A percentile compares a stretch with the other conserved stretches of the same genome.
Evolutionary conservation across 2,888 invertebrate species (phyloP).

Genomic region (Marronus borbonicus): DNA sequence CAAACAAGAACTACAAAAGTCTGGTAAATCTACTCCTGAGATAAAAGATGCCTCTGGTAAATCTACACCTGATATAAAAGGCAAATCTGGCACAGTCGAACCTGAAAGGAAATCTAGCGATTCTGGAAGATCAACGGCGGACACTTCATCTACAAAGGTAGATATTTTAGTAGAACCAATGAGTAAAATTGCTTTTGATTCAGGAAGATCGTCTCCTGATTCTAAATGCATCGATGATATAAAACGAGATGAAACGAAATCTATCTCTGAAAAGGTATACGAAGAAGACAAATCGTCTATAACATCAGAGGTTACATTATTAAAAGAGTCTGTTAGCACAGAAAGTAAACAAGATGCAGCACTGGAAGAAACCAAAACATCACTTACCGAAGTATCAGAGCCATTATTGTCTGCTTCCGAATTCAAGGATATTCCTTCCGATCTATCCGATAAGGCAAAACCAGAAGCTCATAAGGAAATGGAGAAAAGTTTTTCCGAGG

Average conservation of each 20-base stretch:
- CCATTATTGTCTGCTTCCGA: constrained; percentile 1
- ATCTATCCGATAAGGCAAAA: constrained; percentile 40
- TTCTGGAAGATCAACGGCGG: constrained; percentile 51
- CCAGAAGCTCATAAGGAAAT: neutral
- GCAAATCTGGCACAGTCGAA: neutral
- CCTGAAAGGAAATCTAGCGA: constrained; percentile 38
- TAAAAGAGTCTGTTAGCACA: neutral
- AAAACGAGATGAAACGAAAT: constrained; percentile 39
- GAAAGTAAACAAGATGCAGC: neutral
- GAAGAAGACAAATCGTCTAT: constrained; percentile 19
- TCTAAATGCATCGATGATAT: constrained; percentile 47
- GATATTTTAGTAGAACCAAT: constrained; percentile 47
- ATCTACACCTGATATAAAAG: constrained; percentile 29
- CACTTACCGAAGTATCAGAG: constrained; percentile 24
- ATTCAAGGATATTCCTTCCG: constrained; percentile 41
- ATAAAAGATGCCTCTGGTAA: neutral
- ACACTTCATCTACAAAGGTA: constrained; percentile 45
- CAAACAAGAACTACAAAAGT: constrained; percentile 34
- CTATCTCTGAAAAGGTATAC: constrained; percentile 13
- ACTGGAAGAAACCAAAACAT: neutral
- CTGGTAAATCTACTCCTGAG: constrained; percentile 52
- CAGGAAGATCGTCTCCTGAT: constrained; percentile 54
- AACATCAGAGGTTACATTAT: neutral
- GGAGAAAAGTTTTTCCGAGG: neutral
- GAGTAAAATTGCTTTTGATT: constrained; percentile 45